A percentile compares a stretch with the other conserved stretches of the same genome.
These are phyloP conservation scores for Odiellus spinosus DNA, from an alignment of 2,888 invertebrate genomes.

Conservation along the genomic window DNA sequence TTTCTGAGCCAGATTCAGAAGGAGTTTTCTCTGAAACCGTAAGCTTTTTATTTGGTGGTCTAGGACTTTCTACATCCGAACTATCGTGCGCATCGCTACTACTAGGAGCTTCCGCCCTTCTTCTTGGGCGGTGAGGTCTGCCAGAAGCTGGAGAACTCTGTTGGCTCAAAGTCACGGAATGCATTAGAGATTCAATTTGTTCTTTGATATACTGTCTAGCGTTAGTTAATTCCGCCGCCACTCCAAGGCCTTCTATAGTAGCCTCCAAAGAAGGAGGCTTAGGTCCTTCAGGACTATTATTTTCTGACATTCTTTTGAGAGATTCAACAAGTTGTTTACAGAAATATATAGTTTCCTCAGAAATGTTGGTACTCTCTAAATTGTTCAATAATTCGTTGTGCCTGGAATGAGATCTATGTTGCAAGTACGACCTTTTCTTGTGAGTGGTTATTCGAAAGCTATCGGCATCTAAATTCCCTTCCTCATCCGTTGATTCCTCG, in stretches of 20 bases:
- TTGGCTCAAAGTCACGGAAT: constrained; percentile 17
- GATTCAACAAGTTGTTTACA: constrained; percentile 72
- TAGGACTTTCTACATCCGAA: constrained; percentile 14
- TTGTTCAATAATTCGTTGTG: neutral
- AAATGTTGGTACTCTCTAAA: constrained; percentile 25
- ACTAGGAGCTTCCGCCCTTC: neutral
- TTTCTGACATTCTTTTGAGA: constrained; percentile 42
- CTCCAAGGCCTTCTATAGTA: constrained; percentile 3
- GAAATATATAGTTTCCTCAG: constrained; percentile 65
- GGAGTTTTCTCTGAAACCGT: constrained; percentile 15
- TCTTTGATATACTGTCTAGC: constrained; percentile 19
- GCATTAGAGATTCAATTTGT: constrained; percentile 20
- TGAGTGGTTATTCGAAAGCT: constrained; percentile 1
- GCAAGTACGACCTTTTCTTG: neutral
- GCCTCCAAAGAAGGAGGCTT: constrained; percentile 1
- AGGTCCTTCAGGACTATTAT: constrained; percentile 5
- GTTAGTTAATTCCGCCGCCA: constrained; percentile 12
- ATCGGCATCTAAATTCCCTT: constrained; percentile 4
- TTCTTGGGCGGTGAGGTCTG: no score
- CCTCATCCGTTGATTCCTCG: constrained; percentile 16
- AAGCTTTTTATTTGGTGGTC: neutral
- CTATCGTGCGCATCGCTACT: constrained; percentile 9
- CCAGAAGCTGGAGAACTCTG: constrained; percentile 11
- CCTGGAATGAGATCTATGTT: neutral
- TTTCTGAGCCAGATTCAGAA: constrained; percentile 19